Evolutionary conservation across 2,113 vertebrate species (phyloP), one percentile per base, ranked within the genome.

Genomic region (Microtus montanus): DNA sequence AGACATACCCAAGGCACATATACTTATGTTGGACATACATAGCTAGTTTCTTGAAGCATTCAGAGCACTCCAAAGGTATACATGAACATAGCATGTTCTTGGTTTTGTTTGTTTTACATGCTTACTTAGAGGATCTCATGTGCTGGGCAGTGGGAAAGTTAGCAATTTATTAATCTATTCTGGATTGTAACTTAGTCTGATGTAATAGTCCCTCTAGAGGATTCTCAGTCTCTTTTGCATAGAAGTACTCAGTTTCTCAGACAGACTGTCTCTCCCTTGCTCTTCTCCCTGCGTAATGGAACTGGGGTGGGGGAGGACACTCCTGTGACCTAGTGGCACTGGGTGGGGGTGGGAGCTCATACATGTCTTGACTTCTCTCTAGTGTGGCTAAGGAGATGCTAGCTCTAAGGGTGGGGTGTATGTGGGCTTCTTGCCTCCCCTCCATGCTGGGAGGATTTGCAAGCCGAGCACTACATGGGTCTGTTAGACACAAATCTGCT

Each of bases 141-240:
- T 10, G 6, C 41, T 64, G 44, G 5, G n/a, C 66, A 24, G 70
- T 71, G 33, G 77, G 63, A 80, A 94, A 95, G 58, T 9, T 78
- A 63, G 58, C 78, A 66, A 58, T 61, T 54, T 88, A 70, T 91
- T 79, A 89, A 24, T 86, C 71, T 35, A 47, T 70, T 93, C 77
- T 52, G 88, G 90, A 88, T 93, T 94, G 70, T 87, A 88, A 82
- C 71, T 33, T 41, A 86, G 58, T 94, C 93, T 79, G 73, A 70
- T 52, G 92, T 88, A 77, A 97, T 78, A 28, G 91, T 82, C 33
- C 13, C 68, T 73, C 66, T 26, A 33, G 70, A 91, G 87, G 73
- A 66, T 66, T 66, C 70, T 91, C 52, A 3, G 44, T 77, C 58
- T 58, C 74, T 79, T 91, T 90, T 89, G 84, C 71, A 90, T 71